Evolutionary conservation across 1,140 invertebrate species (phyloP).

Genomic region (Drosophila gunungcola): DNA sequence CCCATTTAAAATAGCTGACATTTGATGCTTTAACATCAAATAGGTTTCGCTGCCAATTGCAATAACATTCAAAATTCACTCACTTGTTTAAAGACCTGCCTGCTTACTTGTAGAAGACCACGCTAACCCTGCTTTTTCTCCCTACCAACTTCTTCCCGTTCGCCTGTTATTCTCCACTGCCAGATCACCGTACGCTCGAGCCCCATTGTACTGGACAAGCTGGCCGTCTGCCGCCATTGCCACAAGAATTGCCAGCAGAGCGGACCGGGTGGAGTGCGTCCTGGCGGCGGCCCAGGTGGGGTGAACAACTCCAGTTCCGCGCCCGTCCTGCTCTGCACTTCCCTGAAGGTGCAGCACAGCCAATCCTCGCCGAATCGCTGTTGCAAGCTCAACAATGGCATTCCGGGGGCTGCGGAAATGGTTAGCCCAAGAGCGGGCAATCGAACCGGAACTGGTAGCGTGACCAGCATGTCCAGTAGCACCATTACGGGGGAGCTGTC

Average conservation of each 20-base stretch:
- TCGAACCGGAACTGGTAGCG: conserved; percentile 56
- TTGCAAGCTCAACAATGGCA: conserved; percentile 74
- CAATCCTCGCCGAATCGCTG: conserved; percentile 84
- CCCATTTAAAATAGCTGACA: too few species aligned
- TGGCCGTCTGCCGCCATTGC: conserved; percentile 89
- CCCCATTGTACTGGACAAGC: conserved; percentile 87
- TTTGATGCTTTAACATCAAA: too few species aligned
- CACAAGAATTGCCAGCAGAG: conserved; percentile 88
- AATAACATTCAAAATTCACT: too few species aligned
- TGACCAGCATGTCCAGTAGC: conserved; percentile 78
- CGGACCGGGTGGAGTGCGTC: conserved; percentile 10
- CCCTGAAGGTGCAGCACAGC: conserved; percentile 83
- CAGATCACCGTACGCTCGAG: conserved; percentile 90
- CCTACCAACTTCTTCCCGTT: neutral
- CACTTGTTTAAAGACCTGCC: neutral
- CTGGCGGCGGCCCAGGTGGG: conserved; percentile 4
- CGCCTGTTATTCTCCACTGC: neutral
- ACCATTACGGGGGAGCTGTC: conserved; percentile 77
- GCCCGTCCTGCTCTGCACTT: conserved; percentile 73
- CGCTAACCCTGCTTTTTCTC: conserved; percentile 38
- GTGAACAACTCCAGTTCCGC: conserved; percentile 17
- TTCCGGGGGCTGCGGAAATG: conserved; percentile 8
- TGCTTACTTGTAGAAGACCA: neutral
- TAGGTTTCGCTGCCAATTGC: too few species aligned
- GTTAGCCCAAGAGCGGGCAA: neutral